Evolutionary conservation across 2,113 vertebrate genomes (phyloP).

Genomic region (Gadus chalcogrammus): DNA sequence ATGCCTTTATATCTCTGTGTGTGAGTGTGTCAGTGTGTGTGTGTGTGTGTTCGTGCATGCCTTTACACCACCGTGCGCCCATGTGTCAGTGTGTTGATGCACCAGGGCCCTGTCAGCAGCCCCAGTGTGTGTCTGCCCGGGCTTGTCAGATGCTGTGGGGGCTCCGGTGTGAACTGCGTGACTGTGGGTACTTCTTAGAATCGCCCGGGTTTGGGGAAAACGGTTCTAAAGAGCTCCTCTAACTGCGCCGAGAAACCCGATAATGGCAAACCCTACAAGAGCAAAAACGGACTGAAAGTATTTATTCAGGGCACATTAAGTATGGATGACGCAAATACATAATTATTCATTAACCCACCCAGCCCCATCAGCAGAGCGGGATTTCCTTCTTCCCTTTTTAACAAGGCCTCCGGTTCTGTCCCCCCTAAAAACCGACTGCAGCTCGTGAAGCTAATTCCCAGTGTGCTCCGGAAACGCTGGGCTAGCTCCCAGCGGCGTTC

Average conservation of each 20-base stretch:
- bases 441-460: not conserved
- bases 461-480: not conserved
- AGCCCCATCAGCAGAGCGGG: not conserved
- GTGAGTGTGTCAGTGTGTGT: conserved; percentile 3
- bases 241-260: not conserved
- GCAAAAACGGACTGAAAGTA: not conserved
- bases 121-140: not conserved
- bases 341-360: not conserved
- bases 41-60: not conserved
- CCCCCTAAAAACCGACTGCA: not conserved
- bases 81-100: not conserved
- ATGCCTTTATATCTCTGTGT: not conserved
- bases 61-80: not conserved
- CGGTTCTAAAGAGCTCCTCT: not conserved
- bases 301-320: not conserved
- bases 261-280: not conserved
- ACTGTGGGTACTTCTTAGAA: too few species aligned
- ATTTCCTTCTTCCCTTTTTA: not conserved
- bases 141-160: not conserved
- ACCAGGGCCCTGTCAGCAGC: not conserved
- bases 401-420: not conserved
- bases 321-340: not conserved
- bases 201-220: not conserved
- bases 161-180: not conserved
- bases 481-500: not conserved